These are phyloP conservation scores for Carassius auratus DNA, from an alignment of 2,113 vertebrate species.

Conservation along the genomic window DNA sequence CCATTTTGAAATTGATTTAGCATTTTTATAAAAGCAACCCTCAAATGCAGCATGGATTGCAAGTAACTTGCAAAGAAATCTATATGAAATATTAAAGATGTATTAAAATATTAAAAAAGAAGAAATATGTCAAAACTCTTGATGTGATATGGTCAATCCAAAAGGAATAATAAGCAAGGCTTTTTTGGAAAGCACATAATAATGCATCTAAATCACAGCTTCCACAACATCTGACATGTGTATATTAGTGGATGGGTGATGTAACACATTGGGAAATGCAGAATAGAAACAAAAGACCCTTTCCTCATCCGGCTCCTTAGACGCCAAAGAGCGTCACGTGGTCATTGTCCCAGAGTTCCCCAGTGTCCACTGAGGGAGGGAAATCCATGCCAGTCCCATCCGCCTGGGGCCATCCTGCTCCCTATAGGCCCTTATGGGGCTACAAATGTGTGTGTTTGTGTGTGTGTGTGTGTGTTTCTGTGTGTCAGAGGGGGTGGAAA, in stretches of 20 bases:
- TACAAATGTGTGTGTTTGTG: background rate
- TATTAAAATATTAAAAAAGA: background rate
- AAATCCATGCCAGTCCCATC: background rate
- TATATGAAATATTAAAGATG: background rate
- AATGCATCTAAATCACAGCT: background rate
- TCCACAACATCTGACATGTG: background rate
- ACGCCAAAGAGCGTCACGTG: background rate
- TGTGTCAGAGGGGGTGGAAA: background rate
- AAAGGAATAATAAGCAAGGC: background rate
- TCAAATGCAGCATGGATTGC: background rate
- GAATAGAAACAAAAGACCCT: constrained; percentile 1
- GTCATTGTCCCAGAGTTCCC: constrained; percentile 1
- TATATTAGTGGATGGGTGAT: background rate
- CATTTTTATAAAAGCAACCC: background rate
- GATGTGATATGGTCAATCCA: background rate
- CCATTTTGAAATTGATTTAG: background rate
- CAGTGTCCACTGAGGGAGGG: constrained; percentile 2
- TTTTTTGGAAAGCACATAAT: constrained; percentile 5
- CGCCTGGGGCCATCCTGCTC: background rate
- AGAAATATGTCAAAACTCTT: background rate
- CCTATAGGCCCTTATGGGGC: constrained; percentile 4
- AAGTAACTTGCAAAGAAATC: background rate
- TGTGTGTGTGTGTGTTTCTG: background rate
- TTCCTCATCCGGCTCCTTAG: background rate
- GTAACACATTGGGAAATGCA: background rate